Evolutionary conservation across 2,888 invertebrate species (phyloP), one percentile per base, ranked within the genome.

Genomic region (Cheilosia vulpina): DNA sequence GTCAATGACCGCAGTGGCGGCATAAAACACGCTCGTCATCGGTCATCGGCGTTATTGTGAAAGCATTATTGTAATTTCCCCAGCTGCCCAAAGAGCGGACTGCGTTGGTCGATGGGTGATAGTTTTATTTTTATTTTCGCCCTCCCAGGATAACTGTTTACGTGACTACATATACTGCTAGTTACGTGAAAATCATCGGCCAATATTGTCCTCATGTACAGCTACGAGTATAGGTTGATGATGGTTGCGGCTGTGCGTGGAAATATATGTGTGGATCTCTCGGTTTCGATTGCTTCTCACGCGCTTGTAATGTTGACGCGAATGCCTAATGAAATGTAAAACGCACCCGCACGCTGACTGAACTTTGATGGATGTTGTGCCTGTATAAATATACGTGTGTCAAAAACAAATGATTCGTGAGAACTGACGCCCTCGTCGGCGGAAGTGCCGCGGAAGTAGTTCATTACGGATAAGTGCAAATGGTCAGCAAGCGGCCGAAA

Each of bases 311-410:
- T 38, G 58, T 71, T 3, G 57, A 60, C 24, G 41, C 15, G 52
- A 43, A 50, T 50, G 50, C 58, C 52, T 72, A 65, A 79, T 79
- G 78, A 63, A 79, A 65, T 65, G 72, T 72, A 58, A 79, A 79
- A 65, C 45, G 58, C 50, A 58, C 63, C 24, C 45, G 38, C 69
- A 69, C 38, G 77, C 63, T 63, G 60, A 69, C 62, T 77, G 69
- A 53, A 19, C 62, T 41, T 21, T 71, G 78, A 78, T 78, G 53
- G 78, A 78, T 77, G 62, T 47, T 63, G 53, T 21, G 24, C 15
- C 11, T 17, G 21, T 15, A 34, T 5, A n/a, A n/a, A n/a, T n/a
- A n/a, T n/a, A 11, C 38, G 19, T 38, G 27, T 41, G 58, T 58
- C 21, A 34, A 34, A n/a, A 52, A 60, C 50, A 65, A 76, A 55